phyloP scores from a whole-genome alignment of 2,888 invertebrate genomes.

The Megaustenia siamemsis region DNA sequence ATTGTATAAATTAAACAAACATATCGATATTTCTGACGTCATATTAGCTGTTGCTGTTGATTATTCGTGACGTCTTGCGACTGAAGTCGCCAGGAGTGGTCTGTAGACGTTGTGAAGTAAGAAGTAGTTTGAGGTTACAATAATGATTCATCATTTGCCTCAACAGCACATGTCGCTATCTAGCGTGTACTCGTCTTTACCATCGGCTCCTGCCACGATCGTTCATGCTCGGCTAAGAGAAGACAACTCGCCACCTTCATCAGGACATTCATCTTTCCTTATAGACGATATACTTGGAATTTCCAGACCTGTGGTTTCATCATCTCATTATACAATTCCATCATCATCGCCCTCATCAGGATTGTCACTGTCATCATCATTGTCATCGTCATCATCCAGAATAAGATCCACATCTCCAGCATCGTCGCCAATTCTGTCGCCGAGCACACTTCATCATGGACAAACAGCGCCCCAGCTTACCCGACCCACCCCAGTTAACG shows the following conservation, averaged over 20 bases:
- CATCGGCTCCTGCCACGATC: neutral
- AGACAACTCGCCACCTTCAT: conserved; percentile 2
- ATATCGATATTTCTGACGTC: too few relatives aligned
- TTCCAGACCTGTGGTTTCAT: conserved; percentile 23
- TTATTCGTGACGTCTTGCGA: neutral
- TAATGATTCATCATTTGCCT: conserved; percentile 38
- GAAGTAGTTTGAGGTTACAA: neutral
- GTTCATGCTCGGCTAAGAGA: neutral
- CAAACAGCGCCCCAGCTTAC: conserved; percentile 32
- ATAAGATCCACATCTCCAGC: neutral
- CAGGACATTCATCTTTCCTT: conserved; percentile 53
- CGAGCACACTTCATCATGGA: neutral
- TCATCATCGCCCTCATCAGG: neutral
- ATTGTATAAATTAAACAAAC: too few relatives aligned
- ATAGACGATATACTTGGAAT: conserved; percentile 56
- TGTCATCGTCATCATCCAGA: conserved; percentile 21
- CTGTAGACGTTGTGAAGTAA: too few relatives aligned
- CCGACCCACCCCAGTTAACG: conserved; percentile 45
- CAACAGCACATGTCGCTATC: conserved; percentile 22
- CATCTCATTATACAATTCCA: conserved; percentile 6
- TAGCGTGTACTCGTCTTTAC: conserved; percentile 5
- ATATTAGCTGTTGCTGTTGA: too few relatives aligned
- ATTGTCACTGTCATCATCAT: conserved; percentile 3
- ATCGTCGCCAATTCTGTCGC: neutral
- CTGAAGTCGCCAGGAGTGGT: neutral